Base-by-base conservation (phyloP, 2,797 vertebrate genomes). In the Scomberomorus guttatus region DNA sequence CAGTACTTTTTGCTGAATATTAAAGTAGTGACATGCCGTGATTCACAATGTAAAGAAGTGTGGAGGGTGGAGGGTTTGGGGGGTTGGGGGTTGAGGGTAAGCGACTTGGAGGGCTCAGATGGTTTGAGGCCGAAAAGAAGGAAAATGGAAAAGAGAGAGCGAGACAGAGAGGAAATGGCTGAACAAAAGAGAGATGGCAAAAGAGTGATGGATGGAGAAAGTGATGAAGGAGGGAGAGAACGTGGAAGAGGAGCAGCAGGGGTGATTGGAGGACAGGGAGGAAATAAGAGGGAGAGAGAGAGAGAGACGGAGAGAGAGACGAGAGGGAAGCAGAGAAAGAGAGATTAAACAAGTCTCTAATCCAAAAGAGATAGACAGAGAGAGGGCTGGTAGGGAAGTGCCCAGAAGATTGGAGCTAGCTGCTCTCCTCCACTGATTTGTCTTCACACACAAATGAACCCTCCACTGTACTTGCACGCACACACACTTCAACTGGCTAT, bases 311-410 rank as follows among this genome's bases (percentile, higher is more conserved):
- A 15, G 44, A 46, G 44, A 15, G 44, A 15, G 54, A 75, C 10
- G 59, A 78, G 65, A 74, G 72, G 37, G 3, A 39, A 42, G 39
- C 39, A 79, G 71, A 75, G 75, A 75, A 77, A 42, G 87, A 82
- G 77, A 89, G 89, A 92, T 92, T 90, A 92, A 89, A 88, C 6
- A 10, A 77, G 88, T 83, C 81, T 90, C 82, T 94, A 93, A 93
- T 94, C 92, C 92, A 90, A 74, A 76, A 81, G 83, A 84, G 83
- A 82, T 63, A 85, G 87, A 76, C 57, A 50, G 75, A 56, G 50
- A 73, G 46, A 72, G 57, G 52, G 75, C 76, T 84, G 81, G 75
- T 83, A 65, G 79, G 75, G 80, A 90, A 87, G 88, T 84, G 82
- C 67, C 88, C 89, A 82, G 60, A 84, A 80, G 81, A 93, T 86